Evolutionary conservation across 1,140 invertebrate genomes (phyloP), one percentile per base, ranked within the genome.

Genomic region (Copidosoma floridanum): DNA sequence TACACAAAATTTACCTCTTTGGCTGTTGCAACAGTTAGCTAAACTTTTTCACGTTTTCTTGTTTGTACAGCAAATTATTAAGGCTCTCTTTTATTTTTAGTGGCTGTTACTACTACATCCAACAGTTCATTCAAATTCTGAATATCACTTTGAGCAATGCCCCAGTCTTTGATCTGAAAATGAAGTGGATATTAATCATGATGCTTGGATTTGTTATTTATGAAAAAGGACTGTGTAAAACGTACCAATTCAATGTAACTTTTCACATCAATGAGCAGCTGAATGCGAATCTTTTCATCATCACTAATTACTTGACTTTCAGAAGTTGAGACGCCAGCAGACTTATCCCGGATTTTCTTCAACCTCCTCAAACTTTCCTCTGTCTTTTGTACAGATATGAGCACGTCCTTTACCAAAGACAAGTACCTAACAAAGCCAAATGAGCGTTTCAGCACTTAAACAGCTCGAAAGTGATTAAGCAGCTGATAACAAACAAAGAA

Each of bases 231-330:
- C n/a, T n/a, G n/a, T n/a, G n/a, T n/a, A n/a, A n/a, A n/a, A n/a
- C n/a, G n/a, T 69, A 81, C 75, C 67, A 71, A 73, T 54, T 68
- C 64, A 20, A 68, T 66, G 67, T 86, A 90, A 26, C 78, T 79
- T 21, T 85, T 76, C 7, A 97, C 91, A 83, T 98, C 95, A 10
- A 95, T 85, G 65, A 88, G 86, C 16, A 98, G 82, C 75, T 98
- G 95, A 57, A 90, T 82, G 43, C 94, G 83, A 75, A 97, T 97
- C 82, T 97, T 98, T 73, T 95, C 92, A 77, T 97, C 94, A 75
- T 98, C 95, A 10, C 82, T 85, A 16, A 85, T 78, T 73, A 88
- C 79, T 76, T 78, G 61, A 57, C 57, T 69, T 63, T 82, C 82
- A 6, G 82, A 78, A 43, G 68, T 71, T 23, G 71, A 74, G 47